Conservation (phyloP, 2,113 vertebrate genomes). For the Phodopus roborovskii region DNA sequence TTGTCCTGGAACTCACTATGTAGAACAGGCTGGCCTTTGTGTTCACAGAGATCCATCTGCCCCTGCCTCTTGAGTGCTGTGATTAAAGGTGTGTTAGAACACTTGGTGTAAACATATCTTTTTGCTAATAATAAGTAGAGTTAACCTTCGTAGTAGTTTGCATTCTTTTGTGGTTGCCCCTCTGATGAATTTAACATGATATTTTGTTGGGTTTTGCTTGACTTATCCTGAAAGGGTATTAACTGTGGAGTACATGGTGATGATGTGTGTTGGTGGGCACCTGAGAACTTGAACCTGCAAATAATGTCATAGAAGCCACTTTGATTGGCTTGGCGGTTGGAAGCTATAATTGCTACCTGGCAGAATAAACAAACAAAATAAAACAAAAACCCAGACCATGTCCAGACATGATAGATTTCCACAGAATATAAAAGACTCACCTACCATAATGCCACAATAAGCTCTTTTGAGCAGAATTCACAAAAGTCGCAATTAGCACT, state of each 20-base stretch:
- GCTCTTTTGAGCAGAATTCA: background rate
- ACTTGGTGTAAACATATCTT: background rate
- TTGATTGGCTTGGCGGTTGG: background rate
- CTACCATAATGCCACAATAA: background rate
- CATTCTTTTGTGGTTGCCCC: background rate
- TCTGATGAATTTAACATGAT: background rate
- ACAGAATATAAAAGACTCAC: background rate
- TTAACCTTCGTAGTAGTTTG: background rate
- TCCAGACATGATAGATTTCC: background rate
- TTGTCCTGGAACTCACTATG: background rate
- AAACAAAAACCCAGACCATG: background rate
- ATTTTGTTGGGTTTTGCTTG: background rate
- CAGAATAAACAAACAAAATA: background rate
- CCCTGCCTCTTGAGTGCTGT: background rate
- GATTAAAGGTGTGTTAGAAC: background rate
- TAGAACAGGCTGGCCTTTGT: background rate
- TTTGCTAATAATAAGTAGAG: background rate
- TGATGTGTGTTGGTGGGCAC: background rate
- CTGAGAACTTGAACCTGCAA: background rate
- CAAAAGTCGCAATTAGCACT: background rate
- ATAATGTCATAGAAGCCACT: background rate
- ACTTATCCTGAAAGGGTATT: background rate
- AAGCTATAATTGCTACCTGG: background rate
- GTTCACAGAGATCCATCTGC: background rate
- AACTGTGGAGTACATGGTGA: background rate